Evolutionary conservation across 2,113 vertebrate genomes (phyloP).

Genomic region (Tapirus terrestris): DNA sequence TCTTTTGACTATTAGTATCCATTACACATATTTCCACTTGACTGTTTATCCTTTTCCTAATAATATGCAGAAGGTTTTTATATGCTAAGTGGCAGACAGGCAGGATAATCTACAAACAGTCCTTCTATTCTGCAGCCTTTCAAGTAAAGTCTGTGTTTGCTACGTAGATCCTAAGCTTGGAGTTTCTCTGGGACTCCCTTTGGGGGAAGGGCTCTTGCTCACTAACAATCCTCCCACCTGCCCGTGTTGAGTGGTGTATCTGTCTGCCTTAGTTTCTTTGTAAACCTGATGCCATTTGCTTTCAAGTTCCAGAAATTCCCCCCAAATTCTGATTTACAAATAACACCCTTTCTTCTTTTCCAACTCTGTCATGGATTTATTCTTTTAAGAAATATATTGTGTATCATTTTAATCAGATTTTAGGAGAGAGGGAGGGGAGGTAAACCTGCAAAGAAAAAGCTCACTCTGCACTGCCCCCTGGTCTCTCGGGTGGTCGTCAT

Average conservation of each 20-base stretch:
- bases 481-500: neutral
- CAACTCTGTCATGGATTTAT: neutral
- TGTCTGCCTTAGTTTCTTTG: neutral
- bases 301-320: neutral
- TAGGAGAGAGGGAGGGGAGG: neutral
- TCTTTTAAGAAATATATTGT: neutral
- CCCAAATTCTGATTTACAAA: neutral
- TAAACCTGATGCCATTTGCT: neutral
- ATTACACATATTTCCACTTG: neutral
- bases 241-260: neutral
- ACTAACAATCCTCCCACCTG: neutral
- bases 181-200: neutral
- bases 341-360: neutral
- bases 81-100: neutral
- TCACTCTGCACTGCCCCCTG: neutral
- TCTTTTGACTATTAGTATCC: neutral
- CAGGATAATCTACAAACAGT: neutral
- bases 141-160: neutral
- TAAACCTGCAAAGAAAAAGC: neutral
- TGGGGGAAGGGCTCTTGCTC: neutral
- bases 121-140: neutral
- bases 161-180: neutral
- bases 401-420: neutral
- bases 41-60: neutral
- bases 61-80: neutral